Percentiles rank a stretch among this genome's conserved stretches.
These are phyloP conservation scores for Microtus ochrogaster DNA, from an alignment of 2,113 vertebrate species.

Conservation along the genomic window DNA sequence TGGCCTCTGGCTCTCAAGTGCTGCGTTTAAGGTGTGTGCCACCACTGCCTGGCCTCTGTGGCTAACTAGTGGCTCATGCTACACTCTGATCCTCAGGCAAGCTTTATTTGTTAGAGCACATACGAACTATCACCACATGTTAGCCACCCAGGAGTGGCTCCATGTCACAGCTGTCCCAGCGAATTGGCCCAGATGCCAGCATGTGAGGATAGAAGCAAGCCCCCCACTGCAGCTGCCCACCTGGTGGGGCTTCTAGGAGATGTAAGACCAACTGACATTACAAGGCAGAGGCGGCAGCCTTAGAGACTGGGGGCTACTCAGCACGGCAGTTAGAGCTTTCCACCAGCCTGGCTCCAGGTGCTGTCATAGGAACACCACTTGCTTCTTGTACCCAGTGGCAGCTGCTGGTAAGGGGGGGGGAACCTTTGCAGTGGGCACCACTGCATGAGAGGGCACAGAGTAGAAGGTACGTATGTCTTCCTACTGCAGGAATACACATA, in stretches of 20 bases:
- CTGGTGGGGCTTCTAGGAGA: background rate
- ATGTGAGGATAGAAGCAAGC: background rate
- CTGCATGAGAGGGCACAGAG: background rate
- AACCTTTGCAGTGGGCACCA: accelerated
- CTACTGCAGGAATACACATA: background rate
- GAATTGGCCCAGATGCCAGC: background rate
- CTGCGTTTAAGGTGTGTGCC: no score
- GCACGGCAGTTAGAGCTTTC: accelerated
- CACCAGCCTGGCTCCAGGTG: accelerated
- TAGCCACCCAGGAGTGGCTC: accelerated
- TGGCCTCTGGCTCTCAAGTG: no score
- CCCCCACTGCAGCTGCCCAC: no score
- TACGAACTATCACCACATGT: no score
- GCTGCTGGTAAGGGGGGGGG: background rate
- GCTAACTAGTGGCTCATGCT: no score
- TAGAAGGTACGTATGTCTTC: background rate
- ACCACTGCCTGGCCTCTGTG: no score
- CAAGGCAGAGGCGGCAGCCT: background rate
- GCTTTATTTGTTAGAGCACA: no score
- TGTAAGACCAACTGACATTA: accelerated
- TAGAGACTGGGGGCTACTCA: accelerated
- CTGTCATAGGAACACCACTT: background rate
- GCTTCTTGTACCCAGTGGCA: accelerated
- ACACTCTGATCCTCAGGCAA: no score
- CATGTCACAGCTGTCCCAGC: background rate